Conservation (phyloP, 2,113 vertebrate genomes). For the Gadus macrocephalus region DNA sequence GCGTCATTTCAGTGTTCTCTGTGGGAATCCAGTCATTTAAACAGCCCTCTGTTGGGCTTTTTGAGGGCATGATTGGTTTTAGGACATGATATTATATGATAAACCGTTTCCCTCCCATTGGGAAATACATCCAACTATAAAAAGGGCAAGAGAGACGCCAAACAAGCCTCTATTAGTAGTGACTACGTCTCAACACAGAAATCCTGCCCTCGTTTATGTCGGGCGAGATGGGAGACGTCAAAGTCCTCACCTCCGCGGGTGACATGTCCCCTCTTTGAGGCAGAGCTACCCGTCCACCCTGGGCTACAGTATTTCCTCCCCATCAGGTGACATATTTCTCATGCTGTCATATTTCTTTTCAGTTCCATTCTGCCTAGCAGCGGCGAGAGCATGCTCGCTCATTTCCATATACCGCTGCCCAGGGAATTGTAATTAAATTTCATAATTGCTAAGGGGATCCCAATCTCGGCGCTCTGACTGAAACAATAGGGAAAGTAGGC, state of each 20-base stretch:
- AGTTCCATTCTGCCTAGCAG: slow-evolving; percentile 21
- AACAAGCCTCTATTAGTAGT: background rate
- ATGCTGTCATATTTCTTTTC: slow-evolving; percentile 2
- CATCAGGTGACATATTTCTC: background rate
- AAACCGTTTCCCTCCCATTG: no score
- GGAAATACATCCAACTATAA: no score
- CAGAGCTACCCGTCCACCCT: slow-evolving; percentile 33
- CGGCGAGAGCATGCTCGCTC: slow-evolving; percentile 45
- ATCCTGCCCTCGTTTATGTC: background rate
- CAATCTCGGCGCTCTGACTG: slow-evolving; percentile 24
- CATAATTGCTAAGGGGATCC: slow-evolving; percentile 69
- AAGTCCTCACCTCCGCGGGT: slow-evolving; percentile 35
- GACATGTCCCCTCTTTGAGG: slow-evolving; percentile 29
- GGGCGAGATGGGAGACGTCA: background rate
- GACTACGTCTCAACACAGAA: background rate
- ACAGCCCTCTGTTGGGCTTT: background rate
- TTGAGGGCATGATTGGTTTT: background rate
- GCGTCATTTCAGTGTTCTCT: background rate
- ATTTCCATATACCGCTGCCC: slow-evolving; percentile 51
- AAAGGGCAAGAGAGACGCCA: no score
- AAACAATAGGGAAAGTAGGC: slow-evolving; percentile 52
- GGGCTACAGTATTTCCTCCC: slow-evolving; percentile 44
- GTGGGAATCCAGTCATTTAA: background rate
- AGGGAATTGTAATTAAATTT: slow-evolving; percentile 66
- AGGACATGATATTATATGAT: no score